These are phyloP conservation scores for Eugnorisma glareosa DNA, from an alignment of 2,888 invertebrate species.

Conservation along the genomic window DNA sequence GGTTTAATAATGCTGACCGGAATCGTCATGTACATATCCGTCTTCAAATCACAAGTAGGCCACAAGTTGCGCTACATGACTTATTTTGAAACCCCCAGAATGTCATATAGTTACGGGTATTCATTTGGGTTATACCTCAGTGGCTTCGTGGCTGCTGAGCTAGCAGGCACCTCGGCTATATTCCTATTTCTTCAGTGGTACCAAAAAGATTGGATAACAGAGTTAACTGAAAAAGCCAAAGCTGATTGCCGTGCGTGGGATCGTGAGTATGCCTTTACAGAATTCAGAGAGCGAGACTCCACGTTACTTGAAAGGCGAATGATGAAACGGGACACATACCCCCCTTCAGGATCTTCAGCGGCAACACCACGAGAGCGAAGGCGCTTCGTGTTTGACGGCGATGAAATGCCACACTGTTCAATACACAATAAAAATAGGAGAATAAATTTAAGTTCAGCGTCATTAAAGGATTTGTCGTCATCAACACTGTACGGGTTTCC, in stretches of 20 bases:
- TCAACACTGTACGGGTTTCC: conserved; percentile 92
- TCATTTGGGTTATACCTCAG: conserved; percentile 96
- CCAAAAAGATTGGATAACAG: conserved; percentile 92
- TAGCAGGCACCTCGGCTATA: conserved; percentile 96
- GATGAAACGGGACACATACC: conserved; percentile 88
- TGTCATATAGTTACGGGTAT: conserved; percentile 96
- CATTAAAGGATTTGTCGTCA: conserved; percentile 90
- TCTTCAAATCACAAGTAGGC: conserved; percentile 97
- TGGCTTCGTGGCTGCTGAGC: conserved; percentile 95
- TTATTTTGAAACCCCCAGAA: conserved; percentile 94
- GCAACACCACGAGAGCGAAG: conserved; percentile 90
- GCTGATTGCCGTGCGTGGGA: conserved; percentile 88
- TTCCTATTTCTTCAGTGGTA: conserved; percentile 96
- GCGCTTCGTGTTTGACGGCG: conserved; percentile 92
- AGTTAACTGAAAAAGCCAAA: conserved; percentile 88
- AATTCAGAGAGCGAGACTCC: conserved; percentile 87
- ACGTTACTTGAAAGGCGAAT: conserved; percentile 85
- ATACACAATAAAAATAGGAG: conserved; percentile 89
- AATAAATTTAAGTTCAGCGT: conserved; percentile 89
- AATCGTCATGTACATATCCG: conserved; percentile 97
- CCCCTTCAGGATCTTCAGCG: conserved; percentile 84
- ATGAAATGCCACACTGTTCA: conserved; percentile 90
- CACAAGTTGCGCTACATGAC: conserved; percentile 96
- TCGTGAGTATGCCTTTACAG: conserved; percentile 88
- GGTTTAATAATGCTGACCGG: conserved; percentile 97